phyloP scores from a whole-genome alignment of 1,140 invertebrate genomes.

The Berghia stephanieae region DNA sequence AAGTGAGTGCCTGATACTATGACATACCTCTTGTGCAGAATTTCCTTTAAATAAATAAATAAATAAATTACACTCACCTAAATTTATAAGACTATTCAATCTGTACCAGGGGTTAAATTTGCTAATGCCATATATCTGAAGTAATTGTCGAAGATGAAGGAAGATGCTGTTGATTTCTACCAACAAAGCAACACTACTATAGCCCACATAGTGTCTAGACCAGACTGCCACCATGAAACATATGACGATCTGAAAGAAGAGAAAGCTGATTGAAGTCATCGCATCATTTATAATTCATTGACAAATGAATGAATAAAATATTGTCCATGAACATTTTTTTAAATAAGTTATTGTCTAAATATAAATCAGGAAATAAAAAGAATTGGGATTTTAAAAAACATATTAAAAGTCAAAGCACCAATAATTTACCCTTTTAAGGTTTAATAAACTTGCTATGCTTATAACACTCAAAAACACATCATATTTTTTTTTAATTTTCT shows the following conservation, averaged over 20 bases:
- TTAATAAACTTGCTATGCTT: no score
- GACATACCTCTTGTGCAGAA: no score
- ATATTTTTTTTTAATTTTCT: no score
- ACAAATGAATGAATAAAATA: neutral
- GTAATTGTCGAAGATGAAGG: constrained; percentile 58
- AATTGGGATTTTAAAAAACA: no score
- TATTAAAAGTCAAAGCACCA: no score
- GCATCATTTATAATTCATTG: neutral
- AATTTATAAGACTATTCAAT: constrained; percentile 65
- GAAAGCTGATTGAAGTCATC: neutral
- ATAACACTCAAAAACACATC: no score
- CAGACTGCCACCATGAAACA: constrained; percentile 47
- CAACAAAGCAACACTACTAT: constrained; percentile 58
- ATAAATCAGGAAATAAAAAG: no score
- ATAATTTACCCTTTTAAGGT: no score
- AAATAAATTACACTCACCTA: constrained; percentile 66
- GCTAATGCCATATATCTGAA: constrained; percentile 46
- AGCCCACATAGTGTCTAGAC: constrained; percentile 53
- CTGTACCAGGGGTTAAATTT: constrained; percentile 46
- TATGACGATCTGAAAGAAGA: constrained; percentile 28
- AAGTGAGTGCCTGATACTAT: no score
- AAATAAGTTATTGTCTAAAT: no score
- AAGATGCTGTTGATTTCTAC: constrained; percentile 62
- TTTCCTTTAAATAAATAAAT: no score
- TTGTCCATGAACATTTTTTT: no score